Percentiles rank a stretch among this genome's conserved stretches.
Conservation (phyloP, 1,140 invertebrate genomes). For the Ceratina calcarata region DNA sequence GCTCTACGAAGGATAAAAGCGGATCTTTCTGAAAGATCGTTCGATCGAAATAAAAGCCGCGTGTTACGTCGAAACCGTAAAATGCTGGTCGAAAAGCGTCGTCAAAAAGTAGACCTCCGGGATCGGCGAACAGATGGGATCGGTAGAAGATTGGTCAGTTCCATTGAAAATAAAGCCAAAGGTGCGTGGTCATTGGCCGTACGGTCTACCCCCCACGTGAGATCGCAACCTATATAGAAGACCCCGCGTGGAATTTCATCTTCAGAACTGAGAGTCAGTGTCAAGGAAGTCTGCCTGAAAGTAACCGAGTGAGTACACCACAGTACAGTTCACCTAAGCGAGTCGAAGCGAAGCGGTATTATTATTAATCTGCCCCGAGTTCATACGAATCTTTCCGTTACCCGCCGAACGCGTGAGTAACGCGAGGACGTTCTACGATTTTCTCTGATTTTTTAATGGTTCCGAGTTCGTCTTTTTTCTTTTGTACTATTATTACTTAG, state of each 20-base stretch:
- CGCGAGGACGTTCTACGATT: background rate
- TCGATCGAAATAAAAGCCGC: background rate
- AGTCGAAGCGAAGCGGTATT: background rate
- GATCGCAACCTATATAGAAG: constrained; percentile 78
- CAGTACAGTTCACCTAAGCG: background rate
- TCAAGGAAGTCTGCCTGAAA: constrained; percentile 74
- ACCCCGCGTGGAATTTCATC: constrained; percentile 77
- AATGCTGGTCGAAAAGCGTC: constrained; percentile 37
- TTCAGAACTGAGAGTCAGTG: constrained; percentile 79
- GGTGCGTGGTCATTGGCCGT: constrained; percentile 70
- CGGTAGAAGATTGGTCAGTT: constrained; percentile 65
- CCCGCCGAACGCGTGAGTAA: background rate
- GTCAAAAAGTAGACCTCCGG: constrained; percentile 49
- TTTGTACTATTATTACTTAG: background rate
- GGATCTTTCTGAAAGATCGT: background rate
- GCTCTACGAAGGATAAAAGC: background rate
- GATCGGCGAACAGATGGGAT: background rate
- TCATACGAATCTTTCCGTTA: too few relatives aligned
- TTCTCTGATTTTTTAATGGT: background rate
- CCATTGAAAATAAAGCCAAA: constrained; percentile 74
- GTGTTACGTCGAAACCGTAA: constrained; percentile 14
- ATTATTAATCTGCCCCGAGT: too few relatives aligned
- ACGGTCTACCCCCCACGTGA: constrained; percentile 74
- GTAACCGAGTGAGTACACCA: constrained; percentile 73
- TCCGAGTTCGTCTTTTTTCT: background rate